Conservation (phyloP, 2,888 invertebrate species). For the Anoplius nigerrimus region DNA sequence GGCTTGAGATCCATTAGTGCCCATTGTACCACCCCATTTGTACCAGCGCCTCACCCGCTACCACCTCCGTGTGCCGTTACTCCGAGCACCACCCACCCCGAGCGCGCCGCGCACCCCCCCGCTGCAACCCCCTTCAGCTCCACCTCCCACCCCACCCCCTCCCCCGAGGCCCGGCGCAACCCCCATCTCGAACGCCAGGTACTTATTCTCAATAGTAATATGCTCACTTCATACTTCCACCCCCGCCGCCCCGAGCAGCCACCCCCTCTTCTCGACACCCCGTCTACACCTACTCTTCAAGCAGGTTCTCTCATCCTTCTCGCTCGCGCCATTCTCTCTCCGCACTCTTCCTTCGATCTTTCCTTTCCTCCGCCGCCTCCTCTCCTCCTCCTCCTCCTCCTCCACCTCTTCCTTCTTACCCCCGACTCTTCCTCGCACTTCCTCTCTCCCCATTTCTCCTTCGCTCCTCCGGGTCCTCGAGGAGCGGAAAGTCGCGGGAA, state of each 20-base stretch:
- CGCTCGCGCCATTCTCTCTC: constrained; percentile 33
- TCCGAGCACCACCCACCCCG: too few species aligned
- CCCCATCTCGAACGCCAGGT: constrained; percentile 73
- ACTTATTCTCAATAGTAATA: constrained; percentile 76
- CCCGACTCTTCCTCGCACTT: constrained; percentile 21
- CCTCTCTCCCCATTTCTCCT: constrained; percentile 38
- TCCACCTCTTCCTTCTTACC: constrained; percentile 27
- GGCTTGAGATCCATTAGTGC: constrained; percentile 75
- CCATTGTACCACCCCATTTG: constrained; percentile 75
- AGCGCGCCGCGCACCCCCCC: too few species aligned
- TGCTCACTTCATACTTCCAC: constrained; percentile 74
- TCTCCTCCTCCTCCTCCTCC: constrained; percentile 10
- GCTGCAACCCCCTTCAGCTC: constrained; percentile 13
- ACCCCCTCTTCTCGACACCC: constrained; percentile 11
- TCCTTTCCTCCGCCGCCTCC: constrained; percentile 17
- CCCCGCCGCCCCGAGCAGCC: constrained; percentile 48
- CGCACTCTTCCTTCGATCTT: constrained; percentile 13
- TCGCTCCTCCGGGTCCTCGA: constrained; percentile 37
- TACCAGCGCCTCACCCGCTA: constrained; percentile 60
- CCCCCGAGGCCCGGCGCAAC: constrained; percentile 31
- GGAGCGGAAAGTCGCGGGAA: constrained; percentile 55
- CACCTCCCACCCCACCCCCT: constrained; percentile 20
- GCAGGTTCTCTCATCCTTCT: constrained; percentile 35
- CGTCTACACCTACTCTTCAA: constrained; percentile 21
- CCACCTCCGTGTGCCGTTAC: constrained; percentile 59